Percentiles rank a stretch among this genome's conserved stretches.
These are phyloP conservation scores for Amphilophus citrinellus DNA, from an alignment of 2,113 vertebrate species.

Conservation along the genomic window DNA sequence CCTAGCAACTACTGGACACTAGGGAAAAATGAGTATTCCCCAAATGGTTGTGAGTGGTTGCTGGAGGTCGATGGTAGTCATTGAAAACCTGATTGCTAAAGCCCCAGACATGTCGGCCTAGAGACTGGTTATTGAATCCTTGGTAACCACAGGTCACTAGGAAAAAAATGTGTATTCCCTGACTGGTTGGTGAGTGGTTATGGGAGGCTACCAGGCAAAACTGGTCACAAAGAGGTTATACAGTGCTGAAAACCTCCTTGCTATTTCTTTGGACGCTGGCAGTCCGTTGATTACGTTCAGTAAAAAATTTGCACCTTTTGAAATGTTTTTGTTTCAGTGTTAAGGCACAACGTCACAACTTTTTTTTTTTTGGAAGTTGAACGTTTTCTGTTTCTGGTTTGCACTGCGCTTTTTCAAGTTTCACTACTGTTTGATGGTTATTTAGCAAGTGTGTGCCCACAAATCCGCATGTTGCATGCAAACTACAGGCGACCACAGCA, in stretches of 20 bases:
- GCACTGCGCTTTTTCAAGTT: neutral
- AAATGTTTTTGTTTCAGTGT: neutral
- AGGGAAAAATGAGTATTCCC: neutral
- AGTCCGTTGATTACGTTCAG: neutral
- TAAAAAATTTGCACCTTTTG: neutral
- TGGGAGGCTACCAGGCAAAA: neutral
- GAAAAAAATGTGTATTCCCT: neutral
- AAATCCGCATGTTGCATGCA: accelerated
- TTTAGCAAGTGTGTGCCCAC: neutral
- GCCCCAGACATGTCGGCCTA: neutral
- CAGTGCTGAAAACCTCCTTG: too few species aligned
- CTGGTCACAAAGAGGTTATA: neutral
- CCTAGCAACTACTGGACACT: neutral
- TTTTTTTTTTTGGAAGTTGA: neutral
- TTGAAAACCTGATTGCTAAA: neutral
- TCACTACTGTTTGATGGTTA: neutral
- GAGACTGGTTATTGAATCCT: neutral
- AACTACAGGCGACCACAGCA: neutral
- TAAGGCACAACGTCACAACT: neutral
- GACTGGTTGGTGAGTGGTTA: neutral
- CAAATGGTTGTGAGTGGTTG: neutral
- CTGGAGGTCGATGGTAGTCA: too few species aligned
- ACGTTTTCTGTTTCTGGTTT: neutral
- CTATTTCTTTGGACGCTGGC: too few species aligned
- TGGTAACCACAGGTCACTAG: neutral